phyloP scores from a whole-genome alignment of 2,797 vertebrate genomes.

The Tokudaia muenninki region DNA sequence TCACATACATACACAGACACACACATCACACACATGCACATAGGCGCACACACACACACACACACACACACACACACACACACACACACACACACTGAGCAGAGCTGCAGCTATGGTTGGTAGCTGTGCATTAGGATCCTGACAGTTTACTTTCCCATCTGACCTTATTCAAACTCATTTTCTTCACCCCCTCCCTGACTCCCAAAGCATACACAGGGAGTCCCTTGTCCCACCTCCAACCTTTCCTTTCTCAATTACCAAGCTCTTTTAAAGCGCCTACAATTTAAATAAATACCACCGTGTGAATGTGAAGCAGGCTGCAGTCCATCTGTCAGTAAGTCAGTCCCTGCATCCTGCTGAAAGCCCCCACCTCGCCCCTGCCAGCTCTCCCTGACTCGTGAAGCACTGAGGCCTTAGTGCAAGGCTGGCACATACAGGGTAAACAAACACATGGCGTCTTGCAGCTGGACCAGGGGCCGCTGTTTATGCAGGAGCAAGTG shows the following conservation, averaged over 20 bases:
- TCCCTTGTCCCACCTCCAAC: slow-evolving; percentile 77
- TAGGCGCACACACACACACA: neutral
- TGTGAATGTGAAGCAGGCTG: slow-evolving; percentile 88
- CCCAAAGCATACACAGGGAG: slow-evolving; percentile 51
- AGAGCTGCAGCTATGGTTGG: slow-evolving; percentile 76
- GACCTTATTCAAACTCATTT: slow-evolving; percentile 70
- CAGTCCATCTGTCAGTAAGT: slow-evolving; percentile 66
- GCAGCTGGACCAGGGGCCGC: slow-evolving; percentile 85
- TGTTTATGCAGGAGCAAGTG: slow-evolving; percentile 80
- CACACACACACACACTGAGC: neutral
- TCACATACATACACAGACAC: neutral
- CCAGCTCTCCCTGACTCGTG: slow-evolving; percentile 27
- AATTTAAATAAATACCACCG: slow-evolving; percentile 96
- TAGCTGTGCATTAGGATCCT: slow-evolving; percentile 82
- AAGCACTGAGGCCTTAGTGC: slow-evolving; percentile 75
- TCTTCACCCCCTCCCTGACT: slow-evolving; percentile 64
- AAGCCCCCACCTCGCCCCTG: slow-evolving; percentile 51
- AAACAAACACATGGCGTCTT: slow-evolving; percentile 86
- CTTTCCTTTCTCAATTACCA: slow-evolving; percentile 90
- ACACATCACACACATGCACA: too few relatives aligned
- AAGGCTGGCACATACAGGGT: slow-evolving; percentile 78
- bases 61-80: neutral
- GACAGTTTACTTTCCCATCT: slow-evolving; percentile 85
- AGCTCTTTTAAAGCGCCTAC: slow-evolving; percentile 91
- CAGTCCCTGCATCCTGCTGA: slow-evolving; percentile 59